These are phyloP conservation scores for Potamarius usumacintae DNA, from an alignment of 2,113 vertebrate species.

Conservation along the genomic window DNA sequence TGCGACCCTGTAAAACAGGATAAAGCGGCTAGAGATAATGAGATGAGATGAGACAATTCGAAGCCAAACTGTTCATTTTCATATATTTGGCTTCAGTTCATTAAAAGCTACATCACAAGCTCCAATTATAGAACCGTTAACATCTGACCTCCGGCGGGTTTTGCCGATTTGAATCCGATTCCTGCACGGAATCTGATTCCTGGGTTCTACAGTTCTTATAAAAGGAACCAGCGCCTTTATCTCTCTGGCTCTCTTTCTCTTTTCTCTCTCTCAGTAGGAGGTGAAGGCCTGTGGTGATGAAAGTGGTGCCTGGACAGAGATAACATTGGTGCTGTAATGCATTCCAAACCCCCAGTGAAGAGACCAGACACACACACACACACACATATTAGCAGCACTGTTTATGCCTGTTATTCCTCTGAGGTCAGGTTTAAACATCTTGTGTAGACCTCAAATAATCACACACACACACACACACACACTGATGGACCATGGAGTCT, in stretches of 20 bases:
- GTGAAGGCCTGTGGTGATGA: slow-evolving; percentile 32
- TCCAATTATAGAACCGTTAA: neutral
- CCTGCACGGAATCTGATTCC: too few relatives aligned
- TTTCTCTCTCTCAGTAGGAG: slow-evolving; percentile 59
- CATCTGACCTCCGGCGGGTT: neutral
- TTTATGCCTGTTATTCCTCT: neutral
- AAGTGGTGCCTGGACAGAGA: slow-evolving; percentile 31
- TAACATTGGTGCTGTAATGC: slow-evolving; percentile 34
- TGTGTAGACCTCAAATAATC: slow-evolving; percentile 32
- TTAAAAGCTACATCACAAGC: neutral
- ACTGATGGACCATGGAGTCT: slow-evolving; percentile 40
- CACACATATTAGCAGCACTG: neutral
- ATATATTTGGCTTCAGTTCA: neutral
- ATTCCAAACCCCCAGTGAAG: slow-evolving; percentile 25
- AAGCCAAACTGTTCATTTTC: neutral
- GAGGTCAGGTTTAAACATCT: slow-evolving; percentile 24
- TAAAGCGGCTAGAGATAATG: too few relatives aligned
- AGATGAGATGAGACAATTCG: too few relatives aligned
- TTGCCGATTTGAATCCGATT: too few relatives aligned
- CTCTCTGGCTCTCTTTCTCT: slow-evolving; percentile 37
- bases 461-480: slow-evolving; percentile 48
- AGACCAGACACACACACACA: slow-evolving; percentile 18
- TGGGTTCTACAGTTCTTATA: neutral
- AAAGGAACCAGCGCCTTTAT: neutral
- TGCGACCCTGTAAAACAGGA: too few relatives aligned